Base-by-base conservation (phyloP, 2,888 invertebrate species). In the Anoncus sp. region DNA sequence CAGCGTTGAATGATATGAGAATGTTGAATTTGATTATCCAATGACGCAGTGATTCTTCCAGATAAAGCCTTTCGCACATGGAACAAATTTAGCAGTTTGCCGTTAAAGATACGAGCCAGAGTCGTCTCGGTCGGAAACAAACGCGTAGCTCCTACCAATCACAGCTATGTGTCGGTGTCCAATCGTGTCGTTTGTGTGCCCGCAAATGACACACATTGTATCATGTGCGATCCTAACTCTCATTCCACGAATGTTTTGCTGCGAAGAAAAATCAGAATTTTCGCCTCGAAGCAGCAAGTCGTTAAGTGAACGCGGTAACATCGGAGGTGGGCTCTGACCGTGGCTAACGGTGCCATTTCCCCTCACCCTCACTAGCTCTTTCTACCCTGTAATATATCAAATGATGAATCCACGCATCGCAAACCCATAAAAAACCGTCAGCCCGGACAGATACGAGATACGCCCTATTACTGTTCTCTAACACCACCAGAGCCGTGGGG, bases 401-500 rank as follows among this genome's bases (percentile, higher is more conserved):
- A 90, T 89, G 89, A 90, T 89, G 89, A 89, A 90, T 87, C 88
- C 87, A 85, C 87, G 88, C 88, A 89, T 90, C 88, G 89, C 87
- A 88, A 90, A 88, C 85, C 88, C 89, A 90, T 90, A 90, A 90
- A 90, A 90, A 88, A 87, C 88, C 88, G 89, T 90, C 90, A 89
- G 86, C 80, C 84, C 84, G 85, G 89, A 90, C 90, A 89, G 90
- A 87, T 87, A 88, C 89, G 88, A 89, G 89, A 89, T 90, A 90
- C 89, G 90, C 87, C 89, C 90, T 90, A 90, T 90, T 89, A 90
- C 89, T 88, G 88, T 88, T 88, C 85, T 85, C 86, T 87, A 86
- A 87, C 87, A 86, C 84, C 86, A 85, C 75, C 59, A 55, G 45
- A 72, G 51, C 71, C 40, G 47, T 79, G 74, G 76, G 75, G 66